These are phyloP conservation scores for Tenebrosternarchus preto DNA, from an alignment of 2,113 vertebrate genomes.

Conservation along the genomic window DNA sequence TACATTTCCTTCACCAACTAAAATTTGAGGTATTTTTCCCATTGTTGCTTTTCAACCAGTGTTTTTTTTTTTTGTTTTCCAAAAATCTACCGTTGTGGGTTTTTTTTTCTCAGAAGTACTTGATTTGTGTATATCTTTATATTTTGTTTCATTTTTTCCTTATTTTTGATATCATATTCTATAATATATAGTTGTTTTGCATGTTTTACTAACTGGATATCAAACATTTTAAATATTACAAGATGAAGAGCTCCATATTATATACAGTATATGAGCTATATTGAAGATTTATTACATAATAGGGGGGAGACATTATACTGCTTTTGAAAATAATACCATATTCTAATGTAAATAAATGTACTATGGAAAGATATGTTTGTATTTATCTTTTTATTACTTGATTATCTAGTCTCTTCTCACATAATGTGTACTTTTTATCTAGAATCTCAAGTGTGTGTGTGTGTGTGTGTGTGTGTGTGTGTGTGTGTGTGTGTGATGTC, in stretches of 20 bases:
- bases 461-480: too few species aligned
- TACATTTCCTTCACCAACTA: constrained; percentile 51
- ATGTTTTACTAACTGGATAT: constrained; percentile 70
- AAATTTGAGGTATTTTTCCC: constrained; percentile 38
- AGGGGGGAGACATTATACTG: constrained; percentile 47
- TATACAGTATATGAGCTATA: constrained; percentile 38
- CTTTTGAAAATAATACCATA: constrained; percentile 65
- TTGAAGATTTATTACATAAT: constrained; percentile 54
- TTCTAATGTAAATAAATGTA: constrained; percentile 78
- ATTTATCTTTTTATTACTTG: background rate
- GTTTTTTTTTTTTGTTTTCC: constrained; percentile 48
- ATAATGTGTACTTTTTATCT: background rate
- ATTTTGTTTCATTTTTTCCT: constrained; percentile 55
- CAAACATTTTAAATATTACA: constrained; percentile 53
- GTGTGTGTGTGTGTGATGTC: too few species aligned
- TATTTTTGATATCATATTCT: constrained; percentile 62
- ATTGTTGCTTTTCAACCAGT: constrained; percentile 46
- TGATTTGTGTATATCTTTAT: constrained; percentile 66
- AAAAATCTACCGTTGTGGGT: constrained; percentile 51
- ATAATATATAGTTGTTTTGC: constrained; percentile 65
- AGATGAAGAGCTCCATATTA: constrained; percentile 57
- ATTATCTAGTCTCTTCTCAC: background rate
- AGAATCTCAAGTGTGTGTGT: too few species aligned
- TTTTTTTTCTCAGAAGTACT: constrained; percentile 61
- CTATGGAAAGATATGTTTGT: constrained; percentile 59